Base-by-base conservation (phyloP, 2,888 invertebrate genomes). In the Apotomis betuletana region DNA sequence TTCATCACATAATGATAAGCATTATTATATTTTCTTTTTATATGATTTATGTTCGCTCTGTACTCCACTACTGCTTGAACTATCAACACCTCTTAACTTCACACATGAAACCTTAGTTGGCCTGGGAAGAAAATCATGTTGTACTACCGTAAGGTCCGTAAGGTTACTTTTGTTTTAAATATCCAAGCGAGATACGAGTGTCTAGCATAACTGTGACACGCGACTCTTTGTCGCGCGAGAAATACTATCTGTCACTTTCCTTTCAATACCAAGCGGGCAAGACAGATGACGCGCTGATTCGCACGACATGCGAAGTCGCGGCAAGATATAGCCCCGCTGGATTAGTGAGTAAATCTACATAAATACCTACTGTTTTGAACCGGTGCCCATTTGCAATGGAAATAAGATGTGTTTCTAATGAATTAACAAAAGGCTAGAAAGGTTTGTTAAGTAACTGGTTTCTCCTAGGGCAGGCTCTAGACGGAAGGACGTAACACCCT, bases 381-480 rank as follows among this genome's bases (percentile, higher is more conserved):
- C 49, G 38, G 75, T 74, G 75, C 81, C 75, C 74, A 77, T 86
- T 87, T 83, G 84, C 88, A 88, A 88, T 88, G 88, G 85, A 85
- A 83, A 89, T 85, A 77, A 76, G 80, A 74, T 80, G 79, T 83
- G 85, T 85, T 84, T 81, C 84, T 86, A 87, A 86, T 85, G 89
- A 87, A 88, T 89, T 87, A 86, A 89, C 89, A 85, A 87, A 86
- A 83, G 84, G 83, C 83, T 87, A 87, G 89, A 89, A 88, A 89
- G 87, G 81, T 75, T 80, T 75, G 70, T 76, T 79, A 77, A 77
- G 73, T 52, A 74, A 74, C 77, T 77, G 76, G 79, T 86, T 85
- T 85, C 83, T 76, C 83, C 63, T 77, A 77, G 72, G 74, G 75
- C 79, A 80, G 78, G 76, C 73, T 65, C 69, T 78, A 80, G 79